Conservation (phyloP, 2,113 vertebrate species). For the Megaptera novaeangliae region DNA sequence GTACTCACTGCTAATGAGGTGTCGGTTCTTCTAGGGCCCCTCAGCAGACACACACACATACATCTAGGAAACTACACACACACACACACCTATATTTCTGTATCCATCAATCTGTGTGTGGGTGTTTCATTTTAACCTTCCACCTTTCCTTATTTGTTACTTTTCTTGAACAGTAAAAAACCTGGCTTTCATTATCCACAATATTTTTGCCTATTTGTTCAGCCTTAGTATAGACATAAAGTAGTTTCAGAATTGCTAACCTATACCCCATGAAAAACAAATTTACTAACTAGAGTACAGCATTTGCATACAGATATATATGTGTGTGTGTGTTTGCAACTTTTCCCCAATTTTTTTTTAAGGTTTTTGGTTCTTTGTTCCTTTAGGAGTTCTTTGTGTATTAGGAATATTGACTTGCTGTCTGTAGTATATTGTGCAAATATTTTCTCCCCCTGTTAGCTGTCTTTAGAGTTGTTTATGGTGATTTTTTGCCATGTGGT, state of each 20-base stretch:
- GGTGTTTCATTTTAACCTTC: not conserved
- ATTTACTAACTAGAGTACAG: not conserved
- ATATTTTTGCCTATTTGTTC: not conserved
- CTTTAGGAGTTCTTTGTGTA: not conserved
- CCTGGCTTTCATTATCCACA: not conserved
- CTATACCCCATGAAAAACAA: not conserved
- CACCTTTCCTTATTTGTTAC: not conserved
- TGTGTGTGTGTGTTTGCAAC: not conserved
- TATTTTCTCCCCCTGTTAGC: not conserved
- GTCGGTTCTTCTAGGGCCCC: not conserved
- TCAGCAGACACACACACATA: not conserved
- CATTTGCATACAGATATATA: not conserved
- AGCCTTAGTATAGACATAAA: not conserved
- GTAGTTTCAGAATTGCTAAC: not conserved
- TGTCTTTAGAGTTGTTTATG: not conserved
- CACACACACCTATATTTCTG: not conserved
- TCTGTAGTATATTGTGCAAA: not conserved
- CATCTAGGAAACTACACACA: not conserved
- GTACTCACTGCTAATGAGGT: not conserved
- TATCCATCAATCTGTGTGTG: not conserved
- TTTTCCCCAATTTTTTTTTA: not conserved
- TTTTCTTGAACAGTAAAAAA: not conserved
- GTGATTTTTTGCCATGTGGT: not conserved
- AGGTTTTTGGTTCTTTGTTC: not conserved
- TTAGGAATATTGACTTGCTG: not conserved